These are phyloP conservation scores for Drosophila greeni DNA, from an alignment of 2,888 invertebrate genomes.

Conservation along the genomic window DNA sequence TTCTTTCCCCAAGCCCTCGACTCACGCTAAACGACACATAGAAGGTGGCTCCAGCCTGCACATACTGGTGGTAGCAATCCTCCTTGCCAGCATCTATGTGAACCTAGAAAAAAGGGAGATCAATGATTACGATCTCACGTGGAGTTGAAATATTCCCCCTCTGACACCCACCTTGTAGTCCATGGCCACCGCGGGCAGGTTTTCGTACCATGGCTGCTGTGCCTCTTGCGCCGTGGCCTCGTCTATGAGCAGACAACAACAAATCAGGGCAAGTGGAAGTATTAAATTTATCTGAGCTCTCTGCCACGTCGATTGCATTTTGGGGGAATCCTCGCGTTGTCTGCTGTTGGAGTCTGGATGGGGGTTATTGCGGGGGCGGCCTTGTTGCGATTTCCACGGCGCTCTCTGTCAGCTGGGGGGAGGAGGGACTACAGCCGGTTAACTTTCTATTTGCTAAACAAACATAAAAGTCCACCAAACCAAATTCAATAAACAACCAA, in stretches of 20 bases:
- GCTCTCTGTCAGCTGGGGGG: constrained; percentile 6
- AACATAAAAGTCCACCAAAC: constrained; percentile 26
- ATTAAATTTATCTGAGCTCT: constrained; percentile 51
- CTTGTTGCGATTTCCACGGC: constrained; percentile 5
- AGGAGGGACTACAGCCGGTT: constrained; percentile 17
- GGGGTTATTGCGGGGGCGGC: neutral
- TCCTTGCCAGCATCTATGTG: constrained; percentile 96
- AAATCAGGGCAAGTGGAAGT: constrained; percentile 47
- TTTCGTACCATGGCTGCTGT: constrained; percentile 89
- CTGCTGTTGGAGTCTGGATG: neutral
- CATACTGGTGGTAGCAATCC: constrained; percentile 97
- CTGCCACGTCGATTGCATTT: constrained; percentile 78
- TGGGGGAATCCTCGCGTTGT: constrained; percentile 43
- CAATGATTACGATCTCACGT: neutral
- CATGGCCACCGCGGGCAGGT: constrained; percentile 94
- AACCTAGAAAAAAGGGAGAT: constrained; percentile 75
- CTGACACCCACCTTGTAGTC: constrained; percentile 86
- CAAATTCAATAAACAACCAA: constrained; percentile 45
- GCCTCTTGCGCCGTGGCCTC: constrained; percentile 76
- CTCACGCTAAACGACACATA: constrained; percentile 95
- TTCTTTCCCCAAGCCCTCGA: constrained; percentile 7
- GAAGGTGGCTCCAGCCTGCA: constrained; percentile 93
- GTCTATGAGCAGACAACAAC: constrained; percentile 41
- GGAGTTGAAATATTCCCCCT: neutral
- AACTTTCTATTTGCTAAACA: constrained; percentile 31